A percentile compares a stretch with the other conserved stretches of the same genome.
Conservation (phyloP, 2,113 vertebrate species). For the Himantopus leucocephalus region DNA sequence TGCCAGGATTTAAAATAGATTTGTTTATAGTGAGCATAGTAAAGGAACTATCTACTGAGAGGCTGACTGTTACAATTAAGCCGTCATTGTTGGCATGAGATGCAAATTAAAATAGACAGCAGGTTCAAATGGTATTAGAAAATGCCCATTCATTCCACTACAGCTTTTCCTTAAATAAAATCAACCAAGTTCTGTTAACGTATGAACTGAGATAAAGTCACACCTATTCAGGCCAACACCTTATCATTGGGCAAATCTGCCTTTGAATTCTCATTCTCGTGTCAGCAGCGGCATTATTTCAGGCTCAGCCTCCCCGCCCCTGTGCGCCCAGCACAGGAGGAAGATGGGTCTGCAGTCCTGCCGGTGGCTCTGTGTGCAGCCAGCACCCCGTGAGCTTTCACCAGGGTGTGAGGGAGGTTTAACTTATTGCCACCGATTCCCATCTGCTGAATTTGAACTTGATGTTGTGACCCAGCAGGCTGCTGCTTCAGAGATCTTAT, state of each 20-base stretch:
- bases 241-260: not conserved
- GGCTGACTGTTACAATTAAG: not conserved
- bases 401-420: not conserved
- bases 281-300: not conserved
- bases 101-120: not conserved
- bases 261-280: rapidly evolving
- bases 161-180: not conserved
- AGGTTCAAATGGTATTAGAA: not conserved
- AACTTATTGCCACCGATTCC: rapidly evolving
- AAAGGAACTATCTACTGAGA: not conserved
- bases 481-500: not conserved
- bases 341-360: not conserved
- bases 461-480: not conserved
- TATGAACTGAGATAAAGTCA: not conserved
- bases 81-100: not conserved
- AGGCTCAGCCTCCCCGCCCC: not conserved
- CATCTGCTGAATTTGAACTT: not conserved
- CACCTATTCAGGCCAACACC: not conserved
- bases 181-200: too few species aligned
- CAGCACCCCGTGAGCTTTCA: rapidly evolving
- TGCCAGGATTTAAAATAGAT: not conserved
- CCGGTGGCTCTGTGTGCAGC: not conserved
- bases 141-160: rapidly evolving
- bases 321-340: not conserved
- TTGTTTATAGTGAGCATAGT: not conserved